These are phyloP conservation scores for Sepiola atlantica DNA, from an alignment of 2,888 invertebrate species.

Conservation along the genomic window DNA sequence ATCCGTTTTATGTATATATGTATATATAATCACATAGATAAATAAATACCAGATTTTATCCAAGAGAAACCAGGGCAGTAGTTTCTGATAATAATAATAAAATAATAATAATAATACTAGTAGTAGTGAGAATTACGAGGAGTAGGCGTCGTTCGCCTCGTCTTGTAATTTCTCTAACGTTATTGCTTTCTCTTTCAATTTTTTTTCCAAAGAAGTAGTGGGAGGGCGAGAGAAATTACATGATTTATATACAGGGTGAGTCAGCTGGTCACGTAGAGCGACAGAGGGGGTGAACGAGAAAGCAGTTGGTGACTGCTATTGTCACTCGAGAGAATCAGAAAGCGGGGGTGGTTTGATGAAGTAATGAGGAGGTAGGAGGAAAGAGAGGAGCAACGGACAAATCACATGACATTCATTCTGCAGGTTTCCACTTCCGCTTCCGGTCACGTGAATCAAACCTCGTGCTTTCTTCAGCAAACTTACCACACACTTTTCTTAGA, in stretches of 20 bases:
- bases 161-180: background rate
- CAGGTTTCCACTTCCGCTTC: slow-evolving; percentile 41
- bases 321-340: background rate
- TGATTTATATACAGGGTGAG: background rate
- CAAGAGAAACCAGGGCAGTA: background rate
- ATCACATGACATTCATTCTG: slow-evolving; percentile 43
- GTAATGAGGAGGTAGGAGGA: background rate
- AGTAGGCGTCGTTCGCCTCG: background rate
- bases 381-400: slow-evolving; percentile 8
- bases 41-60: background rate
- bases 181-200: background rate
- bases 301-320: background rate
- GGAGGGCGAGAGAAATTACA: background rate
- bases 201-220: background rate
- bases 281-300: background rate
- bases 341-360: background rate
- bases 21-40: background rate
- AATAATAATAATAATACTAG: background rate
- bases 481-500: too few relatives aligned
- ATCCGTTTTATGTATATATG: background rate
- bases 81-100: background rate
- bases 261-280: background rate
- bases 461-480: background rate
- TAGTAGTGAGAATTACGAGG: background rate
- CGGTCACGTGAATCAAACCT: slow-evolving; percentile 33